Evolutionary conservation across 2,113 vertebrate genomes (phyloP).

Genomic region (Geothlypis trichas): DNA sequence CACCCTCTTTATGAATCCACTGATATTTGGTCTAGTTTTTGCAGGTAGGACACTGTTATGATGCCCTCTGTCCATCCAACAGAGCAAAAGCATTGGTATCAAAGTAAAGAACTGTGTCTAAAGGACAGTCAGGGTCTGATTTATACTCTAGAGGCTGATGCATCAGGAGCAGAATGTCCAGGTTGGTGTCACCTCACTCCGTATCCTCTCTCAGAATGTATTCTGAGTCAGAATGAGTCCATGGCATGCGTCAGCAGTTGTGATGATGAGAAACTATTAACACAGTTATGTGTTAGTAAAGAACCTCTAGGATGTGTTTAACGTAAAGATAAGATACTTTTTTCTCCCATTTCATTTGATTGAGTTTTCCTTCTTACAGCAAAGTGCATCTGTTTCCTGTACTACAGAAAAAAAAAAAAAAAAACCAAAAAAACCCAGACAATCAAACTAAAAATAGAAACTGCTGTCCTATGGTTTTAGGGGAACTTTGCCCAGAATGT

Average conservation of each 20-base stretch:
- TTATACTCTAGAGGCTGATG: not conserved
- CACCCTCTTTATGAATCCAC: not conserved
- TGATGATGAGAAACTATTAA: not conserved
- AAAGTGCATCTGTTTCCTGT: not conserved
- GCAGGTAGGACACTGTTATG: not conserved
- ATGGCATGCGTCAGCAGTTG: not conserved
- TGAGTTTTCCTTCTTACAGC: not conserved
- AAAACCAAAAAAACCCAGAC: not conserved
- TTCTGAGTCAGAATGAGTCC: not conserved
- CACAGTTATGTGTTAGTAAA: not conserved
- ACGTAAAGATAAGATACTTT: not conserved
- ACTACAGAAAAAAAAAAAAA: not conserved
- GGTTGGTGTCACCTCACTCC: not conserved
- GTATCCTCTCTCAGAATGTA: not conserved
- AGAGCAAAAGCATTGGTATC: not conserved
- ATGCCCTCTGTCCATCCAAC: not conserved
- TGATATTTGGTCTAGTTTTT: not conserved
- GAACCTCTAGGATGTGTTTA: not conserved
- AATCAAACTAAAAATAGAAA: slow-evolving; percentile 17
- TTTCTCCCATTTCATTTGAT: not conserved
- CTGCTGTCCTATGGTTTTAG: not conserved
- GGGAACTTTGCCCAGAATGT: not conserved
- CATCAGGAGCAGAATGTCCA: too few species aligned
- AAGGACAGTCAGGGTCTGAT: not conserved
- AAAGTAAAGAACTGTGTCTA: not conserved